These are phyloP conservation scores for Aleiodes sp. DNA, from an alignment of 1,140 invertebrate species.

Conservation along the genomic window DNA sequence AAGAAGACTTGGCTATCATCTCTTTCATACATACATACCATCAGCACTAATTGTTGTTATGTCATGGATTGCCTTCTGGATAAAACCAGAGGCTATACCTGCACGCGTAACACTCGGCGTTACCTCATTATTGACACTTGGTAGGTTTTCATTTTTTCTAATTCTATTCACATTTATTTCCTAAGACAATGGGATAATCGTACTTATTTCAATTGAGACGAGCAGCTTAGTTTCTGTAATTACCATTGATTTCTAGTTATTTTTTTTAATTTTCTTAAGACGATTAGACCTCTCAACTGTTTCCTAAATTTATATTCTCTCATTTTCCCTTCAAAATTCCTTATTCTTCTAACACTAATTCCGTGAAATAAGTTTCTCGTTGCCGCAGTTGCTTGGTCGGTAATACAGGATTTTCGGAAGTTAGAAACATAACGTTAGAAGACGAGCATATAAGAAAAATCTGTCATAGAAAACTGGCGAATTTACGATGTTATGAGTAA, in stretches of 20 bases:
- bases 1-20: conserved; percentile 85
- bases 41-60: conserved; percentile 90
- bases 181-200: conserved; percentile 1
- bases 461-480: no score
- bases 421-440: no score
- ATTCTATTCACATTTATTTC: neutral
- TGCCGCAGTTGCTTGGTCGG: no score
- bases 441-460: no score
- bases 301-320: neutral
- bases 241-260: conserved; percentile 19
- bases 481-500: no score
- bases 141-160: conserved; percentile 63
- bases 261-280: neutral
- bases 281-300: neutral
- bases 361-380: no score
- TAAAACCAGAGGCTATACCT: conserved; percentile 89
- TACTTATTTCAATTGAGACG: conserved; percentile 1
- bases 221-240: conserved; percentile 8
- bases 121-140: conserved; percentile 83
- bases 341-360: no score
- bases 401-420: no score
- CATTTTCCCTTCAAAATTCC: neutral
- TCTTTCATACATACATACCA: conserved; percentile 92
- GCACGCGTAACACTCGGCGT: conserved; percentile 83
- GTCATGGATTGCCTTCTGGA: conserved; percentile 95